A percentile compares a stretch with the other conserved stretches of the same genome.
Conservation (phyloP, 2,113 vertebrate genomes). For the Sinosuthora webbiana region DNA sequence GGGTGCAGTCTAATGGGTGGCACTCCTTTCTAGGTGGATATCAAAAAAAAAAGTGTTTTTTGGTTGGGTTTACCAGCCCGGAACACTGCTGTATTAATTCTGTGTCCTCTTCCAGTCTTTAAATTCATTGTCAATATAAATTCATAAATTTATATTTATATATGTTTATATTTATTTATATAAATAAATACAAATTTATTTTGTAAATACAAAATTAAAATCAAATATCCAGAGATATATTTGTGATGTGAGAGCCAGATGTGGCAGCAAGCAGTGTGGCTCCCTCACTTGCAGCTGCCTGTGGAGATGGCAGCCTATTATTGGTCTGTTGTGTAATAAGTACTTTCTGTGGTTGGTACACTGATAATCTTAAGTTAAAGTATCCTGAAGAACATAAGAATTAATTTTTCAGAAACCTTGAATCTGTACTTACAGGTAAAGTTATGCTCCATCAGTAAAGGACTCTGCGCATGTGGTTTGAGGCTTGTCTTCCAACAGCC, state of each 20-base stretch:
- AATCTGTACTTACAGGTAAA: accelerated
- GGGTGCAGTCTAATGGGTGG: no score
- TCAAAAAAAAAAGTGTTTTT: neutral
- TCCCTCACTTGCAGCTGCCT: neutral
- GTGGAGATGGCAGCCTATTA: neutral
- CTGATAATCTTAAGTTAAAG: neutral
- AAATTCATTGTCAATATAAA: neutral
- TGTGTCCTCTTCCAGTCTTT: neutral
- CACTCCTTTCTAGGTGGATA: neutral
- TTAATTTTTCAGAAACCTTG: neutral
- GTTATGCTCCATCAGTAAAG: neutral
- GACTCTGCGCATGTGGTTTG: accelerated
- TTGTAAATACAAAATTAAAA: neutral
- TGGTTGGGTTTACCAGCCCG: neutral
- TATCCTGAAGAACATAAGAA: neutral
- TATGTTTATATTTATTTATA: no score
- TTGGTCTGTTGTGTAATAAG: neutral
- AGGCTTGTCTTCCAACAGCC: neutral
- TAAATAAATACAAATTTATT: no score
- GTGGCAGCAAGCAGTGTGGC: neutral
- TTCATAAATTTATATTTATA: no score
- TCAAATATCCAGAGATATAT: neutral
- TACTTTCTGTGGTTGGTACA: neutral
- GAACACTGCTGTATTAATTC: neutral
- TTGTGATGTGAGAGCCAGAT: neutral